Evolutionary conservation across 2,888 invertebrate species (phyloP).

Genomic region (Zygaena filipendulae): DNA sequence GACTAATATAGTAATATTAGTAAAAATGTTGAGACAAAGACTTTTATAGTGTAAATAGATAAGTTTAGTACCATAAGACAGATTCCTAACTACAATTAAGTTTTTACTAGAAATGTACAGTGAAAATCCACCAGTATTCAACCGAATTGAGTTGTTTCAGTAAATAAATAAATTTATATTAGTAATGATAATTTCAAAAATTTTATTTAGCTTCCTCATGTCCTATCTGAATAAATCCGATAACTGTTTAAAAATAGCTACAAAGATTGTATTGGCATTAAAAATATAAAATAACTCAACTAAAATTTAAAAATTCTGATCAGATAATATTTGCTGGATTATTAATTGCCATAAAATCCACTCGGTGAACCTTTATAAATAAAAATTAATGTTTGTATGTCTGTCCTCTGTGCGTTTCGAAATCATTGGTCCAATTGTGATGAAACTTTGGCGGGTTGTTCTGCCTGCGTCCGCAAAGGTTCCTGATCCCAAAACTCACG

Average conservation of each 20-base stretch:
- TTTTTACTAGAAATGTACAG: constrained; percentile 28
- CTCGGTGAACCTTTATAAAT: no score
- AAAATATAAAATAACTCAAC: constrained; percentile 2
- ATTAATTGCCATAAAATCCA: no score
- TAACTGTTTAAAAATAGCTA: no score
- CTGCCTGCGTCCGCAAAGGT: no score
- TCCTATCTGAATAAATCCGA: no score
- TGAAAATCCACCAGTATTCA: constrained; percentile 25
- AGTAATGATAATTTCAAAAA: constrained; percentile 2
- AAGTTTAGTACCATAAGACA: constrained; percentile 51
- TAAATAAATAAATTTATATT: constrained; percentile 27
- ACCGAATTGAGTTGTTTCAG: constrained; percentile 28
- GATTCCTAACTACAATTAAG: constrained; percentile 64
- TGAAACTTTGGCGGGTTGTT: no score
- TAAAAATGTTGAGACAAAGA: constrained; percentile 49
- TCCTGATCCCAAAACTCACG: no score
- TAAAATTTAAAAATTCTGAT: constrained; percentile 2
- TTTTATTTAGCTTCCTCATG: constrained; percentile 3
- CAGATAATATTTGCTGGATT: no score
- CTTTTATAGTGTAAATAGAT: constrained; percentile 47
- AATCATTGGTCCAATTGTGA: no score
- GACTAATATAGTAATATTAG: no score
- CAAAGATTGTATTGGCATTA: constrained; percentile 5
- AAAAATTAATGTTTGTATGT: no score
- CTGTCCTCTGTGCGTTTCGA: no score